Conservation (phyloP, 2,113 vertebrate species). For the Dromas ardeola region DNA sequence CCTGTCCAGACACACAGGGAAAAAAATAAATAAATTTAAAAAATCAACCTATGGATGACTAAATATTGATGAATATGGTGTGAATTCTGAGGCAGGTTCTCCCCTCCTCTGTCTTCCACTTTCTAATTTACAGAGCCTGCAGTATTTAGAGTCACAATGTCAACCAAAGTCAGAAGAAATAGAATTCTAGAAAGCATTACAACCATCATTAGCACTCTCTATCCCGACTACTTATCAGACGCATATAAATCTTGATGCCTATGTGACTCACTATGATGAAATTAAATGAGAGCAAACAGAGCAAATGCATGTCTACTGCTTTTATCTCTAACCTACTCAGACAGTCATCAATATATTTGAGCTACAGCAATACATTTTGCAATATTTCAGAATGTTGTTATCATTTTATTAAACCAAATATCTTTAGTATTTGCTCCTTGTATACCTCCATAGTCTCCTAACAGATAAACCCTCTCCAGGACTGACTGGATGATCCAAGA, state of each 20-base stretch:
- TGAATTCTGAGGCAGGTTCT: neutral
- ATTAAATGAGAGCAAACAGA: conserved; percentile 56
- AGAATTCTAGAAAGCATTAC: conserved; percentile 54
- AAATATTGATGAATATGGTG: neutral
- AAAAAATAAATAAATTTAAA: neutral
- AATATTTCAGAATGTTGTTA: conserved; percentile 22
- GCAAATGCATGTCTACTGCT: conserved; percentile 40
- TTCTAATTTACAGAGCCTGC: conserved; percentile 38
- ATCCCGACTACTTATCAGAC: conserved; percentile 47
- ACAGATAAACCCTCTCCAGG: neutral
- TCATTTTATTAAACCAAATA: conserved; percentile 13
- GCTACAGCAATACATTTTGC: conserved; percentile 4
- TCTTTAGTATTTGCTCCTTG: neutral
- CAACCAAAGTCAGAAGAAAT: conserved; percentile 61
- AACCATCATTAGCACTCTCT: conserved; percentile 47
- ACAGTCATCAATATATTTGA: conserved; percentile 36
- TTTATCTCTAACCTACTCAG: conserved; percentile 50
- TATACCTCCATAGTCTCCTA: neutral
- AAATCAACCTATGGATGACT: neutral
- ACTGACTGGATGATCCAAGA: neutral
- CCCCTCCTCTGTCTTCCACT: neutral
- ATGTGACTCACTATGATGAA: conserved; percentile 59
- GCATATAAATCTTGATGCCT: conserved; percentile 60
- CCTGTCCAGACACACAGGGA: neutral
- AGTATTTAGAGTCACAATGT: conserved; percentile 59